Percentiles rank a stretch among this genome's conserved stretches.
phyloP scores from a whole-genome alignment of 2,797 vertebrate species.

The Macropus fuliginosus region DNA sequence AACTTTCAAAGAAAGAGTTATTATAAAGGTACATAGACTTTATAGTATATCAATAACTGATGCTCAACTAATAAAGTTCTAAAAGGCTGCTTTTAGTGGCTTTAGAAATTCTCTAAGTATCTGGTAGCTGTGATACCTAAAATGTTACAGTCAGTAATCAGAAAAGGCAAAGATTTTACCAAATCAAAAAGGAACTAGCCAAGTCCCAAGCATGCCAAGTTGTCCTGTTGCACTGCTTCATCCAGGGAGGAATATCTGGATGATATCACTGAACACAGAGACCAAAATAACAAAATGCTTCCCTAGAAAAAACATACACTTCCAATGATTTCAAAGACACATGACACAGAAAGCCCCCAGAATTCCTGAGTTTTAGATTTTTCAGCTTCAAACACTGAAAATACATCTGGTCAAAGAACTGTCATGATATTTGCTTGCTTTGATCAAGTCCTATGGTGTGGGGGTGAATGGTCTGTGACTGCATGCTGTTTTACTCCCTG shows the following conservation, averaged over 20 bases:
- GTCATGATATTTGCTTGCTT: neutral
- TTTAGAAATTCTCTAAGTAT: neutral
- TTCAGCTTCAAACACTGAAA: neutral
- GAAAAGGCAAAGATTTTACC: neutral
- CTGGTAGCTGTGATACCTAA: neutral
- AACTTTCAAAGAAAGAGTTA: neutral
- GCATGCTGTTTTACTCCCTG: neutral
- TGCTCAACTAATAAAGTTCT: neutral
- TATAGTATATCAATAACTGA: neutral
- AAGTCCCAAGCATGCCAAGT: too few relatives aligned
- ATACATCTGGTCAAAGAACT: neutral
- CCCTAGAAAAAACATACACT: neutral
- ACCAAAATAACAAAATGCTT: neutral
- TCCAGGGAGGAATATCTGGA: neutral
- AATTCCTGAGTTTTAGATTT: neutral
- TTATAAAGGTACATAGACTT: neutral
- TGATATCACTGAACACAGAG: neutral
- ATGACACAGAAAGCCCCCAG: neutral
- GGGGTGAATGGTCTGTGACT: neutral
- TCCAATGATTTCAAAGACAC: neutral
- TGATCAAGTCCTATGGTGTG: neutral
- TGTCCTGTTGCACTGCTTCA: rapidly evolving
- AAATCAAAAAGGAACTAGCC: neutral
- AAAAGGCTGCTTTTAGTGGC: neutral
- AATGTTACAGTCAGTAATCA: neutral